Evolutionary conservation across 2,797 vertebrate genomes (phyloP).

Genomic region (Poecilia picta): DNA sequence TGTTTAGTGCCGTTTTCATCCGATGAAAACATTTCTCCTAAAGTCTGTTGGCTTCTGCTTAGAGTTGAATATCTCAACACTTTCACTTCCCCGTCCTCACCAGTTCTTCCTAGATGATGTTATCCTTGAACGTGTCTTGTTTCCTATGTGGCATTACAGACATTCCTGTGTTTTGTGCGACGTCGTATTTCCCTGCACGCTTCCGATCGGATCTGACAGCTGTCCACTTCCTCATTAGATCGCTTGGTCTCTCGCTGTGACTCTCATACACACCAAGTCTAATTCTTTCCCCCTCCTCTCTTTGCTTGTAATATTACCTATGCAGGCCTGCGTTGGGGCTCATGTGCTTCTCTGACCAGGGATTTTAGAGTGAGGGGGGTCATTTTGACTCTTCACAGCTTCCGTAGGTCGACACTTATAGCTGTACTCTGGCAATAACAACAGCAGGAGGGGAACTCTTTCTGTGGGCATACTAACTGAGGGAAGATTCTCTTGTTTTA

Average conservation of each 20-base stretch:
- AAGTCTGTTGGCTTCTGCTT: not conserved
- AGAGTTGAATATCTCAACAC: not conserved
- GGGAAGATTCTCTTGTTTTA: slow-evolving; percentile 7
- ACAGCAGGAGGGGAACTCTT: slow-evolving; percentile 1
- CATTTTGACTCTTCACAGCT: slow-evolving; percentile 44
- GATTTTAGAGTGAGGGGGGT: slow-evolving; percentile 5
- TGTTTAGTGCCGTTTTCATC: not conserved
- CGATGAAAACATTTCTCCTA: not conserved
- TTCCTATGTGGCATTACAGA: slow-evolving; percentile 28
- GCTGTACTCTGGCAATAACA: slow-evolving; percentile 13
- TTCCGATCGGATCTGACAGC: slow-evolving; percentile 60
- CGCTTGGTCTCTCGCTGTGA: slow-evolving; percentile 7
- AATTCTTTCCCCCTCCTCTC: slow-evolving; percentile 10
- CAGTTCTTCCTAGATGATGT: slow-evolving; percentile 22
- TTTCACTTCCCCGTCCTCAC: slow-evolving; percentile 7
- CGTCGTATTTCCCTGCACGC: slow-evolving; percentile 28
- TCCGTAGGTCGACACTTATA: slow-evolving; percentile 32
- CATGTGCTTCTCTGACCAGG: slow-evolving; percentile 15
- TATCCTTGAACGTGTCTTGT: slow-evolving; percentile 41
- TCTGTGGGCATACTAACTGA: slow-evolving; percentile 8
- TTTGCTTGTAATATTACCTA: slow-evolving; percentile 50
- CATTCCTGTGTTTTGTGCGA: slow-evolving; percentile 46
- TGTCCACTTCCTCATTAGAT: slow-evolving; percentile 64
- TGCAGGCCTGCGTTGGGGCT: slow-evolving; percentile 26
- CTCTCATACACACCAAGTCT: not conserved